Evolutionary conservation across 1,140 invertebrate genomes (phyloP).

Genomic region (Paraescarpia echinospica): DNA sequence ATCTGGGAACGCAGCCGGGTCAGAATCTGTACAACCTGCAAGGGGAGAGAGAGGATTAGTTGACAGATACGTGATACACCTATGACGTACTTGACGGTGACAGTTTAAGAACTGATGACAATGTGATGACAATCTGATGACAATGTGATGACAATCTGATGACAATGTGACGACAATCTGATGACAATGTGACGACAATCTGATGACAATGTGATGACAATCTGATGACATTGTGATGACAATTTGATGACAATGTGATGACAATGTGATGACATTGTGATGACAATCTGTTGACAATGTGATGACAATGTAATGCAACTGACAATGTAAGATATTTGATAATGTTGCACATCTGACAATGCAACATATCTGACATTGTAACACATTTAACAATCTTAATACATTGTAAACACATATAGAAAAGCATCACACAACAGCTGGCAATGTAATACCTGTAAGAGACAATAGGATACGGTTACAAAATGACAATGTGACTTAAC

Average conservation of each 20-base stretch:
- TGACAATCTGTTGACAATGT: no score
- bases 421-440: no score
- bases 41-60: neutral
- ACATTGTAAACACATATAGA: no score
- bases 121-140: neutral
- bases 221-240: no score
- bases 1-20: conserved; percentile 88
- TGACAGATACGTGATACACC: neutral
- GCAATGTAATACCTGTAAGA: no score
- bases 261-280: neutral
- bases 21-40: conserved; percentile 86
- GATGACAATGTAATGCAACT: neutral
- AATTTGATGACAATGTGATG: neutral
- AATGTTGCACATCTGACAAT: neutral
- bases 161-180: neutral
- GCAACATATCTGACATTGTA: no score
- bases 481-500: no score
- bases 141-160: neutral
- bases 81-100: no score
- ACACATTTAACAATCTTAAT: no score
- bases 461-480: no score
- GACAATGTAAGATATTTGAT: neutral
- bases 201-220: no score
- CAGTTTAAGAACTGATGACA: no score
- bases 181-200: neutral